These are phyloP conservation scores for Thalpophila matura DNA, from an alignment of 2,888 invertebrate genomes.

Conservation along the genomic window DNA sequence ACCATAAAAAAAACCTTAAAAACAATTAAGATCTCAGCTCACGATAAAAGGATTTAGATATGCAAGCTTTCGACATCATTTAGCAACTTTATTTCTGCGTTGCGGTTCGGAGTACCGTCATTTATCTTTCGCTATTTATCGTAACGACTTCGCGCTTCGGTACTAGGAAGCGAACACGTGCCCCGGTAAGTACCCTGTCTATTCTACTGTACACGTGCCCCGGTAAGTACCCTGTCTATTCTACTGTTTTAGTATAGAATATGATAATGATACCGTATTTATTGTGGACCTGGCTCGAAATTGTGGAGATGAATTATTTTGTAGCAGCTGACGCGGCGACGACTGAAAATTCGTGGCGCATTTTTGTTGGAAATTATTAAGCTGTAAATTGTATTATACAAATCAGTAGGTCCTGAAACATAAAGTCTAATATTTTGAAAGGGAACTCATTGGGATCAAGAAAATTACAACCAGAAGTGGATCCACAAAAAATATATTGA, in stretches of 20 bases:
- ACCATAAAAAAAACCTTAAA: slow-evolving; percentile 20
- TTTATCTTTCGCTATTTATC: slow-evolving; percentile 77
- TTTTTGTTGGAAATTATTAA: background rate
- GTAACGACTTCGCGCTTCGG: slow-evolving; percentile 72
- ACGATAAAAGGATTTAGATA: slow-evolving; percentile 46
- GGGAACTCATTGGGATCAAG: too few relatives aligned
- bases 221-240: slow-evolving; percentile 39
- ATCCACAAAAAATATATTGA: too few relatives aligned
- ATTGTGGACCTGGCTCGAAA: slow-evolving; percentile 1
- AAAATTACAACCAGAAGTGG: too few relatives aligned
- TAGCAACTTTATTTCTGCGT: slow-evolving; percentile 64
- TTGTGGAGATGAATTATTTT: background rate
- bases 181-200: slow-evolving; percentile 43
- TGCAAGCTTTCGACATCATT: slow-evolving; percentile 53
- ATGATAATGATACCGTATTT: slow-evolving; percentile 35
- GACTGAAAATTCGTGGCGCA: background rate
- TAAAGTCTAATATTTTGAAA: too few relatives aligned
- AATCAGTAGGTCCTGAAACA: too few relatives aligned
- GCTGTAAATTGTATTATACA: too few relatives aligned
- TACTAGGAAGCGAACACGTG: slow-evolving; percentile 67
- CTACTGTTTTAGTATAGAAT: slow-evolving; percentile 25
- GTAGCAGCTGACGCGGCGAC: background rate
- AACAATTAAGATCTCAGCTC: slow-evolving; percentile 52
- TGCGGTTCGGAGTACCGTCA: slow-evolving; percentile 51
- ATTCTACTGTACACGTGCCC: slow-evolving; percentile 43